Evolutionary conservation across 2,888 invertebrate species (phyloP), one percentile per base, ranked within the genome.

Genomic region (Xanthostigma xanthostigma): DNA sequence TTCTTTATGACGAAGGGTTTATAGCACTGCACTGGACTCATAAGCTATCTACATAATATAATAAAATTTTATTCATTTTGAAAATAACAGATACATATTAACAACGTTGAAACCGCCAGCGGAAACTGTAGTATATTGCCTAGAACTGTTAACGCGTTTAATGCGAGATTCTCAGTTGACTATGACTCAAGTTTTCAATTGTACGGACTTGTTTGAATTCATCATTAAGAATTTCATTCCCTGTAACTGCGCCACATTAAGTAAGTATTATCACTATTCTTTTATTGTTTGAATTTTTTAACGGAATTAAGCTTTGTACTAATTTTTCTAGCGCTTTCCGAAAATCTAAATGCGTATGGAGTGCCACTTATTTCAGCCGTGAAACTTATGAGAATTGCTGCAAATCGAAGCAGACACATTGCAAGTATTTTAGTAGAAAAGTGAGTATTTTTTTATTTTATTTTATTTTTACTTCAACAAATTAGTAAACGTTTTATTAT

Each of bases 131-230:
- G 74, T 80, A 12, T 81, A 82, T 53, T 79, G 82, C 45, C 61
- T 94, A 44, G 85, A 89, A 65, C 79, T 93, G 54, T 69, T 95
- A 43, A 84, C 78, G 45, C 77, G 91, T 53, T 64, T 94, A 38
- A 77, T 80, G 0, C 76, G 91, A 59, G 86, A 91, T 63, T 90
- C 88, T 9, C 66, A 75, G 39, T 75, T 80, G 53, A 72, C 78
- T 46, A 76, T 84, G 1, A 65, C 72, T 38, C 75, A 72, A 60
- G 74, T 92, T 48, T 67, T 78, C 11, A 69, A 75, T 42, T 76
- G 75, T 54, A 76, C 78, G 1, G 71, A 78, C 54, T 71, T 93
- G 12, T 67, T 93, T 53, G 67, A 75, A 2, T 66, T 68, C 12
- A 70, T 87, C 13, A 61, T 78, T 12, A 63, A 60, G 11, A 63